These are phyloP conservation scores for Polydrusus cervinus DNA, from an alignment of 2,888 invertebrate genomes.

Conservation along the genomic window DNA sequence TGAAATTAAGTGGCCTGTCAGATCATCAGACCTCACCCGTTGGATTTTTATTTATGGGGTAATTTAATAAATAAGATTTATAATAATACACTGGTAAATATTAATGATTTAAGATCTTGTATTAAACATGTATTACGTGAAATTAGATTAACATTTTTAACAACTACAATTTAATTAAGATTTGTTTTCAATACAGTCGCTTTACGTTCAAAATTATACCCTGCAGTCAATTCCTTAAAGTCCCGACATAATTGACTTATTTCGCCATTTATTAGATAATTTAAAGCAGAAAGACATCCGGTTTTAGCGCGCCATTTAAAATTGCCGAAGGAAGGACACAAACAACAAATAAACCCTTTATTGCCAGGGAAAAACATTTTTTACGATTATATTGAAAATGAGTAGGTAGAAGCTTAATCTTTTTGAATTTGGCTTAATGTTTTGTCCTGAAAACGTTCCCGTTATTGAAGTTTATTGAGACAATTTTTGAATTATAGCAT, in stretches of 20 bases:
- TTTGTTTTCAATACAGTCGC: neutral
- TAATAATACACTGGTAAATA: no score
- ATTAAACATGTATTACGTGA: no score
- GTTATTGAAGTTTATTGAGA: neutral
- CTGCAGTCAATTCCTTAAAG: conserved; percentile 12
- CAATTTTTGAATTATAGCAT: no score
- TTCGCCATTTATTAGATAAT: conserved; percentile 31
- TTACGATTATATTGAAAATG: neutral
- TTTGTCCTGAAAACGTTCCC: neutral
- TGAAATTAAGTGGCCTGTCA: no score
- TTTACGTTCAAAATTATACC: conserved; percentile 8
- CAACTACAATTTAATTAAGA: neutral
- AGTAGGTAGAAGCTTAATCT: neutral
- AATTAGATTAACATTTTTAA: neutral
- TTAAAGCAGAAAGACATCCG: conserved; percentile 16
- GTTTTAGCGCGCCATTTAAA: conserved; percentile 23
- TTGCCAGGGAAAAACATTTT: neutral
- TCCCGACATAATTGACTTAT: conserved; percentile 14
- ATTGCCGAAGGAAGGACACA: neutral
- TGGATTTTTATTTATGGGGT: no score
- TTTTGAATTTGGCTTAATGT: neutral
- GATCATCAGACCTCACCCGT: no score
- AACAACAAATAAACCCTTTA: neutral
- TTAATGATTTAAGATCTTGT: no score
- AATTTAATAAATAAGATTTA: no score